Evolutionary conservation across 2,113 vertebrate species (phyloP).

Genomic region (Chlamydotis undulata): DNA sequence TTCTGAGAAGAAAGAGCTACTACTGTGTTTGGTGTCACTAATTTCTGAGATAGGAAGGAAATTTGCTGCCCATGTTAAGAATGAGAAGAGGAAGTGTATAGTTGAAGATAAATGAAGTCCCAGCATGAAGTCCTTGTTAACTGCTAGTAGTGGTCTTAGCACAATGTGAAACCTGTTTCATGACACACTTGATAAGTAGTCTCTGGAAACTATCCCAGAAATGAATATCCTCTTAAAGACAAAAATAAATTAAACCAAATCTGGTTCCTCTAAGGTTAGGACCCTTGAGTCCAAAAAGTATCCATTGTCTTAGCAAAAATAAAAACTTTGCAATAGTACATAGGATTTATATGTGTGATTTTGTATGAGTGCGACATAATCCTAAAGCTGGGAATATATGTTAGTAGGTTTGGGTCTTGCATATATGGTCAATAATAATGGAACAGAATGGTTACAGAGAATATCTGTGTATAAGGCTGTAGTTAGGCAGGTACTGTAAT

Average conservation of each 20-base stretch:
- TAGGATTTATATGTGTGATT: neutral
- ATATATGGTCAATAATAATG: neutral
- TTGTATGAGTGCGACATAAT: neutral
- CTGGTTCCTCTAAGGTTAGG: neutral
- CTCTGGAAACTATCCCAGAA: neutral
- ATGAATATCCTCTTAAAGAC: neutral
- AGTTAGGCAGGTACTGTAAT: neutral
- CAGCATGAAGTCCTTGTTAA: neutral
- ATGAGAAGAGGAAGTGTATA: neutral
- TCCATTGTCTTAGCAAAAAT: neutral
- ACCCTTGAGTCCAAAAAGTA: neutral
- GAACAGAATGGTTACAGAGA: neutral
- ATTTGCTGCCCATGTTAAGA: neutral
- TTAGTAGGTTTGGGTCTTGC: neutral
- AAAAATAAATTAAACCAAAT: neutral
- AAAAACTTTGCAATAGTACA: neutral
- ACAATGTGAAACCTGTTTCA: neutral
- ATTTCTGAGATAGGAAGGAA: neutral
- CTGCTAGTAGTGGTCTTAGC: neutral
- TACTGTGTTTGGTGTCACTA: neutral
- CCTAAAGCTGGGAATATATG: neutral
- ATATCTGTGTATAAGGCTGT: neutral
- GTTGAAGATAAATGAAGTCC: neutral
- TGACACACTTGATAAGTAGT: neutral
- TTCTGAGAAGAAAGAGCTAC: neutral